phyloP scores from a whole-genome alignment of 2,797 vertebrate genomes.

The Chrysocyon brachyurus region DNA sequence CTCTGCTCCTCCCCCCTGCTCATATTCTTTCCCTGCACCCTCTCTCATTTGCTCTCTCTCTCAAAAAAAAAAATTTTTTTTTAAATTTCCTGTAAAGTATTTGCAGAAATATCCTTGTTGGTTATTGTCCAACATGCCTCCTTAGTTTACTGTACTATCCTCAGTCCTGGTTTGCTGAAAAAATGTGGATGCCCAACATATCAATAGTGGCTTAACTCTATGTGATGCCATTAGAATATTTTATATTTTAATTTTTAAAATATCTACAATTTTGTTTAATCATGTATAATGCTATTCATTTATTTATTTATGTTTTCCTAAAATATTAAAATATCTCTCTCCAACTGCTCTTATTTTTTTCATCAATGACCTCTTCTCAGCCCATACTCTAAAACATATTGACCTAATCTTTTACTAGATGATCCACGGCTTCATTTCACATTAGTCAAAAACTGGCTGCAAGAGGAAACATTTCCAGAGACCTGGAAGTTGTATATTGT shows the following conservation, averaged over 20 bases:
- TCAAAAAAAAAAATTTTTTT: neutral
- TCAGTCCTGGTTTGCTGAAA: neutral
- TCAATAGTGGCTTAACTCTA: neutral
- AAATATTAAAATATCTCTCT: neutral
- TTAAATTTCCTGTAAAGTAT: neutral
- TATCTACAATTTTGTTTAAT: neutral
- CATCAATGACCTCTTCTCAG: neutral
- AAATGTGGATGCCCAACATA: neutral
- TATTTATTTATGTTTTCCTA: neutral
- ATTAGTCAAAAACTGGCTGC: neutral
- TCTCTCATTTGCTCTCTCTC: neutral
- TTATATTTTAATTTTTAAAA: conserved; percentile 14
- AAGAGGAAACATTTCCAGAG: neutral
- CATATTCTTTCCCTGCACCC: neutral
- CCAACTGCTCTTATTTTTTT: neutral
- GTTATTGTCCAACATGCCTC: neutral
- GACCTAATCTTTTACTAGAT: neutral
- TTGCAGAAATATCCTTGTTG: neutral
- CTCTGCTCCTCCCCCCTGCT: neutral
- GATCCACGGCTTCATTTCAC: neutral
- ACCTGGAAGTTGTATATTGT: neutral
- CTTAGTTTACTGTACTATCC: neutral
- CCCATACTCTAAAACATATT: neutral
- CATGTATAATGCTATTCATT: neutral
- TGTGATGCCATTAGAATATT: neutral